Percentiles rank a stretch among this genome's conserved stretches.
Evolutionary conservation across 92 coral and sea anemone genomes (phyloP).

Genomic region (Blastomussa wellsi): DNA sequence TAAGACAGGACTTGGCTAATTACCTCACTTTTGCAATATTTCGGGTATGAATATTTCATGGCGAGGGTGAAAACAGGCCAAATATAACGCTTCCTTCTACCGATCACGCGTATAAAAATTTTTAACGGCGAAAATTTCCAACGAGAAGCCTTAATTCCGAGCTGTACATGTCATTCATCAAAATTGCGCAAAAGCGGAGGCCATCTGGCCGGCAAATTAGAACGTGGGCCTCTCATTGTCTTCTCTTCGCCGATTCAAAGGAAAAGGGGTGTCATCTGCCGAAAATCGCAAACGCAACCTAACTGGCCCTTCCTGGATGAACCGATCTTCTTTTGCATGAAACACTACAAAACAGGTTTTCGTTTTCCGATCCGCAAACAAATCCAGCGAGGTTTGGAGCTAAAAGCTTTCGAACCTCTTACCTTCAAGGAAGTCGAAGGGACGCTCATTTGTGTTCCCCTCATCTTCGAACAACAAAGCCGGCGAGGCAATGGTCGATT

Average conservation of each 20-base stretch:
- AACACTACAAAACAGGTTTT: not conserved
- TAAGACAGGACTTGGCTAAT: slow-evolving; percentile 62
- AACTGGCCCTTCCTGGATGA: slow-evolving; percentile 52
- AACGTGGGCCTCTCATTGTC: slow-evolving; percentile 92
- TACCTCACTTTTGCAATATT: slow-evolving; percentile 81
- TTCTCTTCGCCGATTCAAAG: slow-evolving; percentile 83
- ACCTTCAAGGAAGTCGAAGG: slow-evolving; percentile 56
- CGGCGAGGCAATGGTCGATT: slow-evolving; percentile 86
- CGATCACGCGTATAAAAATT: slow-evolving; percentile 43
- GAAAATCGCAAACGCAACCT: slow-evolving; percentile 81
- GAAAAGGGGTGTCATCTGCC: slow-evolving; percentile 98
- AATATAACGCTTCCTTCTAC: slow-evolving; percentile 69
- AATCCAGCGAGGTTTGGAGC: not conserved
- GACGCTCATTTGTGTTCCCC: slow-evolving; percentile 77
- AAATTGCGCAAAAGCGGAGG: slow-evolving; percentile 42
- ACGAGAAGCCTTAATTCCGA: slow-evolving; percentile 35
- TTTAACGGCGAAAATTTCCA: slow-evolving; percentile 39
- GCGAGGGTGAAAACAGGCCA: slow-evolving; percentile 83
- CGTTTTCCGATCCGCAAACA: not conserved
- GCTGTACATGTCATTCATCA: not conserved
- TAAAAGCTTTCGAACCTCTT: slow-evolving; percentile 36
- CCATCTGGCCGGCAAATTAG: slow-evolving; percentile 77
- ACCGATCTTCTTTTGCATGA: slow-evolving; percentile 13
- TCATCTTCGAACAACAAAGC: slow-evolving; percentile 80
- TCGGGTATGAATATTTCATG: slow-evolving; percentile 89